Base-by-base conservation (phyloP, 2,797 vertebrate genomes). In the Pagetopsis macropterus region DNA sequence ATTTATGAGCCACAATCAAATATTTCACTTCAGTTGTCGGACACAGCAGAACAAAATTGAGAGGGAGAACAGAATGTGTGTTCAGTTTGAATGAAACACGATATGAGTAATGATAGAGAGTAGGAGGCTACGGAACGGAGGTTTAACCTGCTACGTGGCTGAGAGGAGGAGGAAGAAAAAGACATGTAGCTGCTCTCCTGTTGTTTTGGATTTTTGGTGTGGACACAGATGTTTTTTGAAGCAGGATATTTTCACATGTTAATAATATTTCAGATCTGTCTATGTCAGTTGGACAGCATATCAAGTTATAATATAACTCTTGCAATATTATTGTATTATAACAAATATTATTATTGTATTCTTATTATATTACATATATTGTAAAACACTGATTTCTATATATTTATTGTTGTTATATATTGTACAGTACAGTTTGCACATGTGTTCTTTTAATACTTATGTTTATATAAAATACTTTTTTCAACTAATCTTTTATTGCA, bases 1-100 rank as follows among this genome's bases (percentile, higher is more conserved):
- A 65, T 66, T 49, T 54, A 65, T 61, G 56, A 76, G 59, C 73
- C 40, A 45, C 31, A 65, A 57, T 79, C 57, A 70, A 72, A 73
- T 78, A 62, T 61, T 56, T 57, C 63, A 19, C 13, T 71, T 70
- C 54, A 57, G 46, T n/a, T 60, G 45, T 69, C 27, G 72, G 52
- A 80, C 60, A 46, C 19, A 70, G 52, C 33, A 70, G 68, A 31
- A 61, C 51, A 45, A 27, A 5, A 6, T 27, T 51, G n/a, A 40
- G 17, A 45, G 64, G 4, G 44, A 58, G 52, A 67, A 62, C 19
- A 56, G 71, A 70, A 65, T 46, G 46, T 55, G 10, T 51, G 43
- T 51, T 61, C 10, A 9, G 48, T 46, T 70, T 21, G 41, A 65
- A 61, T 66, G 16, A 70, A 67, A 75, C 46, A 57, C 45, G 52